These are phyloP conservation scores for Leptothorax acervorum DNA, from an alignment of 2,888 invertebrate genomes.

Conservation along the genomic window DNA sequence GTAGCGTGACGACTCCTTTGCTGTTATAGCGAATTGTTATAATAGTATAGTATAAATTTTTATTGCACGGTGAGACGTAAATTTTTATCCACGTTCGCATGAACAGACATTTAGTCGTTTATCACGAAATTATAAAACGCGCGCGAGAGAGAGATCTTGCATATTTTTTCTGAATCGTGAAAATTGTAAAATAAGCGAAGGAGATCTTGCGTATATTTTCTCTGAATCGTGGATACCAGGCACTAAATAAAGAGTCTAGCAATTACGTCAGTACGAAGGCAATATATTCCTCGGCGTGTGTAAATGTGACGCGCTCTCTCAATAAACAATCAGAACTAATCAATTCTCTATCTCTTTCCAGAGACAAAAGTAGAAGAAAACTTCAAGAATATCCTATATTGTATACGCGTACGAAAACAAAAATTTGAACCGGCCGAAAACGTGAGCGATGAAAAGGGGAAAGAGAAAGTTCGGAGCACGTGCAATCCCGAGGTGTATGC, in stretches of 20 bases:
- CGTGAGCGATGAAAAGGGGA: neutral
- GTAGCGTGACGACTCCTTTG: constrained; percentile 9
- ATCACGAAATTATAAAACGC: neutral
- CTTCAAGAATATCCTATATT: neutral
- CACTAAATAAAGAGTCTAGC: neutral
- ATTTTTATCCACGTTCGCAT: constrained; percentile 1
- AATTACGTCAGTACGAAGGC: neutral
- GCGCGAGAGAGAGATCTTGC: neutral
- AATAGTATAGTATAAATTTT: neutral
- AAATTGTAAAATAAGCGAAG: neutral
- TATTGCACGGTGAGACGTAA: neutral
- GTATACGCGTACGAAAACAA: neutral
- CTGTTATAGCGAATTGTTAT: neutral
- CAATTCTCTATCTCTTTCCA: neutral
- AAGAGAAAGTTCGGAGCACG: constrained; percentile 23
- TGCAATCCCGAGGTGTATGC: constrained; percentile 14
- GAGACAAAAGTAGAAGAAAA: neutral
- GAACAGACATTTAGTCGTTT: neutral
- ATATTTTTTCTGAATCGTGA: neutral
- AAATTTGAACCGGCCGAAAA: constrained; percentile 2
- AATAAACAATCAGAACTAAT: neutral
- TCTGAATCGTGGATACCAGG: neutral
- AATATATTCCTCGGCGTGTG: neutral
- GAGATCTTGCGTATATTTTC: neutral
- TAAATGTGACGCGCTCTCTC: neutral